Base-by-base conservation (phyloP, 2,888 invertebrate genomes). In the Ganaspis brasiliensis region DNA sequence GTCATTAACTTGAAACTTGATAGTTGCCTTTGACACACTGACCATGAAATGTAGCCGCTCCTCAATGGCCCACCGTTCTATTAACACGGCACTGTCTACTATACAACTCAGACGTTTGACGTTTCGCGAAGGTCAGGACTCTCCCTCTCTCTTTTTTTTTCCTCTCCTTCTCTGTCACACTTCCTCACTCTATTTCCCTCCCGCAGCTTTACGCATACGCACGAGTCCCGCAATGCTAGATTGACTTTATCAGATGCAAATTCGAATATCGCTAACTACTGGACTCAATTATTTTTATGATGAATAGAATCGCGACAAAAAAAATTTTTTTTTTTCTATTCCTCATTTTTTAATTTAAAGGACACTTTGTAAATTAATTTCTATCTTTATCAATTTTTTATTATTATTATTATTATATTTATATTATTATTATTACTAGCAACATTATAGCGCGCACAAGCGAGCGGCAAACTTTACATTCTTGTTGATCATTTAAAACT, bases 101-200 rank as follows among this genome's bases (percentile, higher is more conserved):
- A 26, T 35, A 59, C 59, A 83, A 83, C 85, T 85, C 85, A 88
- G 87, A 87, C 89, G 86, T 89, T 91, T 90, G 89, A 91, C 90
- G 90, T 91, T 90, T 90, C 87, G 86, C 85, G 91, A 91, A 91
- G 91, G 90, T 89, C 90, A 89, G 85, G 83, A 82, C 79, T 78
- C 78, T 75, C 77, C 72, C 79, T 72, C 78, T 73, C 40, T 78
- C 72, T 71, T 77, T 71, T 75, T 37, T 71, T 75, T 37, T 8
- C 67, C 73, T 56, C 56, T 16, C 57, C 24, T 75, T 61, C 55
- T 72, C 75, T 49, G 74, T 74, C 55, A 71, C 40, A 63, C 45
- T 70, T 37, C 49, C 72, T 61, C 59, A n/a, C 40, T 67, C 72
- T 76, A 71, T 71, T 76, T 77, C 72, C 26, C 80, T 26, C 61